Conservation (phyloP, 2,797 vertebrate species). For the Dendrocincla tyrannina region DNA sequence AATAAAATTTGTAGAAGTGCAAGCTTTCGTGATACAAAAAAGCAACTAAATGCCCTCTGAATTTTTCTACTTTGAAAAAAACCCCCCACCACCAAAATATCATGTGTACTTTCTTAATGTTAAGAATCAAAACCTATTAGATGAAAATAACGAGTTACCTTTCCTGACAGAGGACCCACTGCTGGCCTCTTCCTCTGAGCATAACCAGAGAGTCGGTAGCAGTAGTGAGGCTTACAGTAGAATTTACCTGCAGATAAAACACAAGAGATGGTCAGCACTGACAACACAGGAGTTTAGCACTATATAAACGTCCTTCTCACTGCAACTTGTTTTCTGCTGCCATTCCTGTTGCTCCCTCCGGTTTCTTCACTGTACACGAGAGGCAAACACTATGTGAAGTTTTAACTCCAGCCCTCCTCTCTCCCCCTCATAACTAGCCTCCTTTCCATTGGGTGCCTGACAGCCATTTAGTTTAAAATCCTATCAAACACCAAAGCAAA, state of each 20-base stretch:
- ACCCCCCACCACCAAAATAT: fast-evolving
- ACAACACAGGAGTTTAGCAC: background rate
- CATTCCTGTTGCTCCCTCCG: background rate
- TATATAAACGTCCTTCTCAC: background rate
- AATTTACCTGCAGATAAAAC: conserved; percentile 88
- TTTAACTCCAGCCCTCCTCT: conserved; percentile 26
- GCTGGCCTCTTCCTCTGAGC: conserved; percentile 95
- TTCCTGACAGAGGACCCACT: conserved; percentile 76
- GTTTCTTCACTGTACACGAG: background rate
- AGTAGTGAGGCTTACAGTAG: conserved; percentile 99
- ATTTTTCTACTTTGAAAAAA: background rate
- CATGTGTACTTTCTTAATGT: background rate
- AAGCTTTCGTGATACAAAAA: background rate
- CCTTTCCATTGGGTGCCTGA: conserved; percentile 55
- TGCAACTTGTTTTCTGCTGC: background rate
- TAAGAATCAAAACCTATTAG: background rate
- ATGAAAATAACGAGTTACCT: conserved; percentile 78
- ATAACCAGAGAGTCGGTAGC: conserved; percentile 91
- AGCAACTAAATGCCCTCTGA: background rate
- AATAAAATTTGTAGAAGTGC: background rate
- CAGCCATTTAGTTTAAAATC: conserved; percentile 58
- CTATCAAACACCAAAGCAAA: conserved; percentile 64
- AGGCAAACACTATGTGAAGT: conserved; percentile 1
- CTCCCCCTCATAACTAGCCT: background rate
- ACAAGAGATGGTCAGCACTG: background rate